Base-by-base conservation (phyloP, 2,113 vertebrate species). In the Silurus asotus region DNA sequence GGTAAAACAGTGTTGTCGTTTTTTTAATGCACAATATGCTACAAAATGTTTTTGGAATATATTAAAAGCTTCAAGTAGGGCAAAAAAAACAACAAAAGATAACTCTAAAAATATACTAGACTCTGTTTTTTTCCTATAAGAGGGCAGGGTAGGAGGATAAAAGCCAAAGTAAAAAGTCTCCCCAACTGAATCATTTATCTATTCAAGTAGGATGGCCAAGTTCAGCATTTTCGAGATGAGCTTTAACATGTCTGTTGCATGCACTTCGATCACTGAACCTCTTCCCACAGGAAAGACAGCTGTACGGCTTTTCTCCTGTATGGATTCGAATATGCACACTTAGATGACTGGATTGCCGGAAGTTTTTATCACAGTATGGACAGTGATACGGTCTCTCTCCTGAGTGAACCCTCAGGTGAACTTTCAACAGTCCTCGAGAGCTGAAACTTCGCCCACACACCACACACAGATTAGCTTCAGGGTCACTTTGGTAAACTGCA, bases 331-430 rank as follows among this genome's bases (percentile, higher is more conserved):
- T 49, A 19, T 89, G 89, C 14, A 87, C 87, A 6, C 81, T 89
- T 49, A 88, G 87, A 58, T 89, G 89, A 81, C 89, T 89, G 10
- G 89, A 89, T 28, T 89, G 88, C 45, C 88, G 80, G n/a, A 89
- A 89, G 87, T 89, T 89, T 56, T 89, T 89, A 20, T 87, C 84
- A 56, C 88, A 89, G 51, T 88, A 89, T 45, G 51, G 25, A 85
- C 88, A 89, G 84, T 84, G 88, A 65, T 89, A 89, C 1, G 88
- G 88, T 28, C 87, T 88, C 77, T 89, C 88, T 65, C 88, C 88
- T 2, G 88, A 88, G 53, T 89, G 88, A 81, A 89, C 59, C 23
- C 88, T 75, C 55, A 89, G 84, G 20, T 89, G 88, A 51, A 89
- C 67, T 70, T 89, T 89, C 59, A 88, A 56, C 61, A 89, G 81